Percentiles rank a stretch among this genome's conserved stretches.
Conservation (phyloP, 2,888 invertebrate species). For the Monochamus alternatus region DNA sequence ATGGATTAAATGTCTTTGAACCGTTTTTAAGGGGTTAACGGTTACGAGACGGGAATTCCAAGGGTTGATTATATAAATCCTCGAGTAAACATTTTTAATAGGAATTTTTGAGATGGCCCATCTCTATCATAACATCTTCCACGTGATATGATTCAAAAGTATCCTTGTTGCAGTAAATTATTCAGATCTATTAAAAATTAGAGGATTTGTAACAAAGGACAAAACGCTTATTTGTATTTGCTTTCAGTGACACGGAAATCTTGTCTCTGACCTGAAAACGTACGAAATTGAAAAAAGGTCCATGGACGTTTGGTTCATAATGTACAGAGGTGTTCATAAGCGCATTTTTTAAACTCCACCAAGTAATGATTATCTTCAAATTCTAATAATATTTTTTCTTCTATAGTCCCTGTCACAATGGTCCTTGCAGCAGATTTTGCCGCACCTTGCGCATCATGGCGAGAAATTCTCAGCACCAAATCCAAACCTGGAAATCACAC, state of each 20-base stretch:
- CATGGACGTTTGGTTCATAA: slow-evolving; percentile 7
- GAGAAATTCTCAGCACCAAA: slow-evolving; percentile 65
- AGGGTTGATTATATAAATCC: neutral
- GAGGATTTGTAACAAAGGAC: no score
- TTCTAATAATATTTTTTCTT: slow-evolving; percentile 31
- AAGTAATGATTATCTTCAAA: neutral
- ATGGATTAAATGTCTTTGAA: slow-evolving; percentile 3
- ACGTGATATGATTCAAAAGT: no score
- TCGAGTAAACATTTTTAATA: no score
- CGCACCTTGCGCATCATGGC: slow-evolving; percentile 70
- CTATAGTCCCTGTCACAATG: slow-evolving; percentile 64
- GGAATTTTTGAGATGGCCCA: no score
- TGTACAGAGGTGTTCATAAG: slow-evolving; percentile 19
- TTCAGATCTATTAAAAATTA: no score
- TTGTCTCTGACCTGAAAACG: neutral
- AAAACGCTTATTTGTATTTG: neutral
- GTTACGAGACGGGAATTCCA: neutral
- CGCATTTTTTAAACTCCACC: slow-evolving; percentile 30
- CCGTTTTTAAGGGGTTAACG: neutral
- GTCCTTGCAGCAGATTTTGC: slow-evolving; percentile 63
- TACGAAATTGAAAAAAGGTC: neutral
- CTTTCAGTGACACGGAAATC: neutral
- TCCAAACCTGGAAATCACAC: slow-evolving; percentile 41
- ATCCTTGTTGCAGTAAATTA: no score
- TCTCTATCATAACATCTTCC: no score